Base-by-base conservation (phyloP, 2,888 invertebrate genomes). In the Bellardia bayeri region DNA sequence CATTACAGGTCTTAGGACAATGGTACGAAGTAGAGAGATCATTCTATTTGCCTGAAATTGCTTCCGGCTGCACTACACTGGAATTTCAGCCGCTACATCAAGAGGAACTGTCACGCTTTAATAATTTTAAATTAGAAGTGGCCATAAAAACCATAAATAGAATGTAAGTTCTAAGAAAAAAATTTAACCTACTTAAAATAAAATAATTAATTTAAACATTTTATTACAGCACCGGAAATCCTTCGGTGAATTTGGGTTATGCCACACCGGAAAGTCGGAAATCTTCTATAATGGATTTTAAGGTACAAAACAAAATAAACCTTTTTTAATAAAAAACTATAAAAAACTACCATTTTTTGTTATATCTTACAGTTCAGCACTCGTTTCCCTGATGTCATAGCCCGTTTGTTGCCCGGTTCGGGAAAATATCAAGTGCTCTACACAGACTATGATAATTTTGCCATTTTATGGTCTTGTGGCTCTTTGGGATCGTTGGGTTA, bases 1-100 rank as follows among this genome's bases (percentile, higher is more conserved):
- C 0, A 8, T 85, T 75, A 11, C 58, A 93, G 93, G 93, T 94
- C 74, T 91, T 97, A 95, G 96, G 97, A 92, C 94, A 95, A 88
- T 97, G 97, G 97, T 96, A 95, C 91, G 97, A 97, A 93, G 95
- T 97, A 81, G 97, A 97, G 92, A 94, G 96, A 64, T 96, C 96
- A 0, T 97, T 97, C 93, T 96, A 96, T 92, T 92, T 97, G 86
- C 95, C 96, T 91, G 97, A 97, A 94, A 94, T 97, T 63, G 94
- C 96, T 0, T 95, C 96, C 11, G 96, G 96, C 90, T 97, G 97
- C 92, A 96, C 96, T 1, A 95, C 95, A 88, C 92, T 97, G 54
- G 94, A 95, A 90, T 94, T 97, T 88, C 91, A 93, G 86, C 93
- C 93, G 1, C 94, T 91, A 16, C 91, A 89, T 82, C 90, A 90